These are phyloP conservation scores for Myotis davidii DNA, from an alignment of 2,113 vertebrate genomes.

Conservation along the genomic window DNA sequence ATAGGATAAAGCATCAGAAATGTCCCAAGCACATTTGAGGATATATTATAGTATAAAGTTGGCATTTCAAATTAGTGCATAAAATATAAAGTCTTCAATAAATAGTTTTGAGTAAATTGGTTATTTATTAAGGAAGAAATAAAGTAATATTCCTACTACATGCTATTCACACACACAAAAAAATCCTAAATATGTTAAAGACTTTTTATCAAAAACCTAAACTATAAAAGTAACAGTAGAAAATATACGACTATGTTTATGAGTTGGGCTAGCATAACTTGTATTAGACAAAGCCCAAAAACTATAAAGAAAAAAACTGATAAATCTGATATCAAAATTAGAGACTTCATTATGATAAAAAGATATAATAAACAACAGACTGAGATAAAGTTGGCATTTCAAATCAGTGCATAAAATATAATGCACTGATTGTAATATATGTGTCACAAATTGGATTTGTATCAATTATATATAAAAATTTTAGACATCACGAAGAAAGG, in stretches of 20 bases:
- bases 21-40: not conserved
- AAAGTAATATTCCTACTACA: not conserved
- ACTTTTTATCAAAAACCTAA: not conserved
- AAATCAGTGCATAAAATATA: no score
- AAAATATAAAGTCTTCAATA: conserved; percentile 44
- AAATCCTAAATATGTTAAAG: not conserved
- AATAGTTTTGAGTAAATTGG: not conserved
- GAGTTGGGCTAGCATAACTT: not conserved
- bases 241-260: conserved; percentile 7
- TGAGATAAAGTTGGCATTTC: not conserved
- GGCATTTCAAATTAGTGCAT: not conserved
- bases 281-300: not conserved
- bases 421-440: not conserved
- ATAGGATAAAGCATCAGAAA: not conserved
- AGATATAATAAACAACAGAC: not conserved
- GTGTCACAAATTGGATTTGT: not conserved
- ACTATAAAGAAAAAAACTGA: not conserved
- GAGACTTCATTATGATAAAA: not conserved
- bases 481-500: not conserved
- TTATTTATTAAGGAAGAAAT: conserved; percentile 8
- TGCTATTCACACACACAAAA: not conserved
- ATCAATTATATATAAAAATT: not conserved
- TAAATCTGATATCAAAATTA: conserved; percentile 20
- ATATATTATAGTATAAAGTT: not conserved
- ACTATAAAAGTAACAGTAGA: not conserved